Evolutionary conservation across 2,797 vertebrate genomes (phyloP).

Genomic region (Sebastes matsubarae): DNA sequence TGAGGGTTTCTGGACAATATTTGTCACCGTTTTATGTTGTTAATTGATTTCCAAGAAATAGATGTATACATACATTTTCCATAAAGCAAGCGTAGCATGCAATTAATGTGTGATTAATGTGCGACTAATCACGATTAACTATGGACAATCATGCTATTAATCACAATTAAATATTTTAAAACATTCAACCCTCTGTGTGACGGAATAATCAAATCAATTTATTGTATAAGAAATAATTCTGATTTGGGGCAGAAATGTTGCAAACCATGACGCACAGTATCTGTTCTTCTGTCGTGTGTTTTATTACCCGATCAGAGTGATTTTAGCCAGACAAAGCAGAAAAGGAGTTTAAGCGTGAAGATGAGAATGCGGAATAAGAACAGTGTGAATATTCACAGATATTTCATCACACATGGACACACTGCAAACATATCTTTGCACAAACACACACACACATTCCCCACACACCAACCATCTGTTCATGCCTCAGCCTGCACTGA

Average conservation of each 20-base stretch:
- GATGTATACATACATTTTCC: too few relatives aligned
- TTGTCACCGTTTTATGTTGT: too few relatives aligned
- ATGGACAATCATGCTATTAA: too few relatives aligned
- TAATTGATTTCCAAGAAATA: too few relatives aligned
- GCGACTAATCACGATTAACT: too few relatives aligned
- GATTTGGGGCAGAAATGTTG: neutral
- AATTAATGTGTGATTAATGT: too few relatives aligned
- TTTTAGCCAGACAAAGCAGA: neutral
- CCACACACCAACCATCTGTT: constrained; percentile 53
- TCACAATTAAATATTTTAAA: too few relatives aligned
- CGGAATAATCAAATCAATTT: neutral
- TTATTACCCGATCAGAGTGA: neutral
- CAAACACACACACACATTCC: constrained; percentile 6
- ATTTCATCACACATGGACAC: constrained; percentile 23
- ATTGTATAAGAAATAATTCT: neutral
- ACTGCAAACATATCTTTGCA: constrained; percentile 13
- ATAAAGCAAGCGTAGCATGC: too few relatives aligned
- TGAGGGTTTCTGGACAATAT: too few relatives aligned
- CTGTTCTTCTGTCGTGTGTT: neutral
- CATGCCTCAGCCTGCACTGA: constrained; percentile 5
- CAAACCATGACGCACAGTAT: neutral
- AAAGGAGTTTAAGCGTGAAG: neutral
- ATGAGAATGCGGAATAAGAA: neutral
- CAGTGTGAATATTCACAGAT: neutral
- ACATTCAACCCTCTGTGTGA: too few relatives aligned